These are phyloP conservation scores for Nomia melanderi DNA, from an alignment of 1,140 invertebrate species.

Conservation along the genomic window DNA sequence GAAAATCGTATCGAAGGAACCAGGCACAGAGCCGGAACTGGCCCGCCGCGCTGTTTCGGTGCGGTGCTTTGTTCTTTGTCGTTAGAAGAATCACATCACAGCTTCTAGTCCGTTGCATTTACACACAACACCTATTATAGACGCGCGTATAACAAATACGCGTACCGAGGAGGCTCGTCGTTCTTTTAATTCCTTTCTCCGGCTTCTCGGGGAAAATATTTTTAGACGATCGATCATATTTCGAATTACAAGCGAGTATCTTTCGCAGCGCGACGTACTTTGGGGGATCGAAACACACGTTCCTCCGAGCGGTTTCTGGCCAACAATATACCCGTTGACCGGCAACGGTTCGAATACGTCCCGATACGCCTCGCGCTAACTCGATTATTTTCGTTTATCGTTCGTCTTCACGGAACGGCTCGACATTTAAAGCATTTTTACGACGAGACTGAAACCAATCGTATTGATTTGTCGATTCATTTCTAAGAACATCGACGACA, in stretches of 20 bases:
- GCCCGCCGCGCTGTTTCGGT: neutral
- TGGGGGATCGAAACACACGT: conserved; percentile 20
- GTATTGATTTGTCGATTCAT: conserved; percentile 55
- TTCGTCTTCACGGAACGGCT: too few species aligned
- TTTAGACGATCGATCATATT: conserved; percentile 51
- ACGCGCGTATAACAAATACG: too few species aligned
- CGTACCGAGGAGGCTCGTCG: neutral
- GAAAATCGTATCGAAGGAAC: neutral
- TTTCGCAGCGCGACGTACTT: neutral
- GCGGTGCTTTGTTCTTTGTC: neutral
- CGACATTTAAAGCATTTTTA: neutral
- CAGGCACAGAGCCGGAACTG: neutral
- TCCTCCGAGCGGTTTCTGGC: neutral
- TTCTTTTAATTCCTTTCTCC: neutral
- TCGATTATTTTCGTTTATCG: neutral
- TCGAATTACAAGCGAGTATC: conserved; percentile 9
- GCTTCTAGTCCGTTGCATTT: conserved; percentile 67
- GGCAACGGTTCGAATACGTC: neutral
- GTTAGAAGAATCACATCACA: conserved; percentile 11
- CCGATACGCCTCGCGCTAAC: neutral
- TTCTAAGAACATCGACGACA: neutral
- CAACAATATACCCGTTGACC: conserved; percentile 4
- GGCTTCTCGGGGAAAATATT: conserved; percentile 25
- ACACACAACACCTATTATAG: neutral
- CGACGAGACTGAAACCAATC: too few species aligned